phyloP scores from a whole-genome alignment of 2,113 vertebrate genomes.

The Camelus dromedarius region DNA sequence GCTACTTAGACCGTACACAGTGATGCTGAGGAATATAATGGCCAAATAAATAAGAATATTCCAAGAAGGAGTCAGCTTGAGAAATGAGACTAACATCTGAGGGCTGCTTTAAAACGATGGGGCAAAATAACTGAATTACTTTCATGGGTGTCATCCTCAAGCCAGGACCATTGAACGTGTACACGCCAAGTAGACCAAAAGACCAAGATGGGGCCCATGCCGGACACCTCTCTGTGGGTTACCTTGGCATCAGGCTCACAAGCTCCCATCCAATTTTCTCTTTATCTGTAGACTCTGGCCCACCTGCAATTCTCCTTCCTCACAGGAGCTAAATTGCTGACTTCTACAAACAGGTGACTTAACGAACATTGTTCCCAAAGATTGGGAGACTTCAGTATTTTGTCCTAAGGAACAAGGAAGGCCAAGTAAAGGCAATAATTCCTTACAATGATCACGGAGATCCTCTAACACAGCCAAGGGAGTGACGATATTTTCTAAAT shows the following conservation, averaged over 20 bases:
- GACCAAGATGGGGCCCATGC: neutral
- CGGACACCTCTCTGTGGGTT: neutral
- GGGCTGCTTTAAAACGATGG: neutral
- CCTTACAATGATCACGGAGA: neutral
- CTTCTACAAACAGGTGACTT: neutral
- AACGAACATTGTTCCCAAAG: neutral
- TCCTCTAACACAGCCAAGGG: neutral
- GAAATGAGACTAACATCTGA: neutral
- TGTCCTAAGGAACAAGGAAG: constrained; percentile 1
- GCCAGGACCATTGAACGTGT: neutral
- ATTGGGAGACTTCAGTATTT: neutral
- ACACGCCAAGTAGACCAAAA: neutral
- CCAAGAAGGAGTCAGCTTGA: neutral
- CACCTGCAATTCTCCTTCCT: neutral
- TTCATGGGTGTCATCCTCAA: neutral
- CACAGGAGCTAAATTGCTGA: neutral
- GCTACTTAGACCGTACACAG: neutral
- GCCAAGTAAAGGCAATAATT: neutral
- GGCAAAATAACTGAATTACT: neutral
- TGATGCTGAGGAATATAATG: neutral
- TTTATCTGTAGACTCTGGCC: neutral
- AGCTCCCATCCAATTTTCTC: neutral
- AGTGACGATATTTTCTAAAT: neutral
- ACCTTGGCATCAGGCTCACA: no score
- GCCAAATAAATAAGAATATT: neutral